Base-by-base conservation (phyloP, 2,113 vertebrate genomes). In the Ellobius talpinus region DNA sequence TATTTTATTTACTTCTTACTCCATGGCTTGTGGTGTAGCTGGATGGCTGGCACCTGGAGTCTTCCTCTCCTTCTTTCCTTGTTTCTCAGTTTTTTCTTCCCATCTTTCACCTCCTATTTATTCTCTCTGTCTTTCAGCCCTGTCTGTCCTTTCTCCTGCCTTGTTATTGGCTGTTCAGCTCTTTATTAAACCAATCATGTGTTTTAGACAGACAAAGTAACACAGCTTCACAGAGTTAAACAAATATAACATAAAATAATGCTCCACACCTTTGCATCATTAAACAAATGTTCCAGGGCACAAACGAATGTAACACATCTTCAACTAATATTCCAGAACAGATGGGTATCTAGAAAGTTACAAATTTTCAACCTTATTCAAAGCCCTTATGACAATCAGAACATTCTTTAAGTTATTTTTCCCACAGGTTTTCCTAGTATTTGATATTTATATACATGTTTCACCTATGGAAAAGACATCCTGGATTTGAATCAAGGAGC, bases 381-480 rank as follows among this genome's bases (percentile, higher is more conserved):
- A 91, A 96, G n/a, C 16, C 36, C 36, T 93, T 73, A 70, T 79
- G 39, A 58, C 23, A 96, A 81, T 29, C 39, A 74, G 50, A 90
- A 93, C 63, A 1, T 84, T 91, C 78, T 87, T 86, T 90, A 45
- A 93, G 13, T 2, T 84, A 74, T 87, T 47, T 93, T n/a, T 91
- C 94, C 72, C 73, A 84, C 23, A 65, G 36, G 86, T 36, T 85
- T 79, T 88, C 47, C 23, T 42, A 86, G 45, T 58, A 14, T 17
- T 68, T 93, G 63, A 72, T 68, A 96, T 68, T 95, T 94, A 87
- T 82, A 29, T 84, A 68, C 10, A 81, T 79, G 26, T 70, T 93
- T 95, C 45, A 81, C 31, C 79, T 96, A 88, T 73, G 93, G 42
- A 90, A 66, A 95, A 77, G 10, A 55, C 26, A 92, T 79, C 23